Percentiles rank a stretch among this genome's conserved stretches.
Evolutionary conservation across 2,888 invertebrate species (phyloP).

Genomic region (Stegana nigrithorax): DNA sequence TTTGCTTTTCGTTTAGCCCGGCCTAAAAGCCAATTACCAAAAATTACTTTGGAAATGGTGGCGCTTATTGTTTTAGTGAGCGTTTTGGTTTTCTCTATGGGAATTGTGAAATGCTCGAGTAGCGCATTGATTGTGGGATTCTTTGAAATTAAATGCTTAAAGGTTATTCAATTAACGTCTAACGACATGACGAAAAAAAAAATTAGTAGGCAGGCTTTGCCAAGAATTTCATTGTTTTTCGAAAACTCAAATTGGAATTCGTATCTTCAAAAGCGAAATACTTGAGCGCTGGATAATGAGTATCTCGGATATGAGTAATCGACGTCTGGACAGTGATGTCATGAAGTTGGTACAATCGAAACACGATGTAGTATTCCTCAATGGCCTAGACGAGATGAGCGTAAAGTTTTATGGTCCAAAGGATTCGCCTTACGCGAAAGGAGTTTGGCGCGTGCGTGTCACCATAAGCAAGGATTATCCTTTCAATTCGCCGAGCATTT

Average conservation of each 20-base stretch:
- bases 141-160: too few species aligned
- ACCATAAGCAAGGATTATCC: background rate
- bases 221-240: too few species aligned
- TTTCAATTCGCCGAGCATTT: background rate
- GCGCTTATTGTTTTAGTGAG: background rate
- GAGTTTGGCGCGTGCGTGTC: background rate
- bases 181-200: too few species aligned
- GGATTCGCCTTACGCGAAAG: background rate
- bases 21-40: slow-evolving; percentile 38
- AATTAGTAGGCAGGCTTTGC: too few species aligned
- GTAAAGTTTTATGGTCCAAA: background rate
- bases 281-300: background rate
- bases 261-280: too few species aligned
- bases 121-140: too few species aligned
- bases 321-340: background rate
- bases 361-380: background rate
- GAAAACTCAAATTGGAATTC: too few species aligned
- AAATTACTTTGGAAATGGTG: slow-evolving; percentile 37
- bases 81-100: background rate
- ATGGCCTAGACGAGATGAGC: background rate
- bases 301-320: background rate
- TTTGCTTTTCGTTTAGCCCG: slow-evolving; percentile 16
- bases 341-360: background rate
- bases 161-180: too few species aligned
- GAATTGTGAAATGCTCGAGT: too few species aligned